These are phyloP conservation scores for Euwallacea similis DNA, from an alignment of 1,140 invertebrate genomes.

Conservation along the genomic window DNA sequence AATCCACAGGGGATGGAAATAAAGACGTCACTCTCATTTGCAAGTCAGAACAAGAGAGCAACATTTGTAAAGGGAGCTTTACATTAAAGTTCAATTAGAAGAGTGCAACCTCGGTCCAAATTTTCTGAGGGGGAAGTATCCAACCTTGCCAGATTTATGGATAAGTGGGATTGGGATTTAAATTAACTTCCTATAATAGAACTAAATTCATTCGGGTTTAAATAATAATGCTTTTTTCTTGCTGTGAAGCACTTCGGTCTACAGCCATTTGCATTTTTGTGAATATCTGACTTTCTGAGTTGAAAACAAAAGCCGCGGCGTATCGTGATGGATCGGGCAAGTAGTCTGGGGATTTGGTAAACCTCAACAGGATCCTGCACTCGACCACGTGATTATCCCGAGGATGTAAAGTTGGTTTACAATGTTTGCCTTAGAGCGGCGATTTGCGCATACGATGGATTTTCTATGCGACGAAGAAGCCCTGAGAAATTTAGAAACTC, in stretches of 20 bases:
- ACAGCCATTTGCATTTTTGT: neutral
- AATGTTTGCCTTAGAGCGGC: constrained; percentile 2
- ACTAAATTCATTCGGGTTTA: neutral
- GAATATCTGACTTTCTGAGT: constrained; percentile 21
- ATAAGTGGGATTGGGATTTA: constrained; percentile 1
- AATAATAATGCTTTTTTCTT: neutral
- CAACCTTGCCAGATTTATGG: constrained; percentile 5
- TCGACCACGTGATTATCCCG: constrained; percentile 52
- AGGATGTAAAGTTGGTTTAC: constrained; percentile 34
- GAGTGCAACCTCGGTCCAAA: constrained; percentile 12
- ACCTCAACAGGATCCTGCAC: constrained; percentile 56
- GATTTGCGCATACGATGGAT: neutral
- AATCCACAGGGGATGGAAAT: no score
- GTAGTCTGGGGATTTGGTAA: constrained; percentile 54
- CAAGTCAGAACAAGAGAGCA: constrained; percentile 4
- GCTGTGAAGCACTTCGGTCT: neutral
- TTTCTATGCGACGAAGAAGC: neutral
- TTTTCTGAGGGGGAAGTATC: constrained; percentile 14
- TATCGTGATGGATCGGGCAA: constrained; percentile 55
- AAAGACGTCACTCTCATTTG: constrained; percentile 9
- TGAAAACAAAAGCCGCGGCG: constrained; percentile 43
- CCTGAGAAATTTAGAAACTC: no score
- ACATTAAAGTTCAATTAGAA: constrained; percentile 31
- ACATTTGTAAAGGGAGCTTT: constrained; percentile 22
- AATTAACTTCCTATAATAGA: neutral